Percentiles rank a stretch among this genome's conserved stretches.
phyloP scores from a whole-genome alignment of 2,888 invertebrate species.

The Agonopterix subpropinquella region DNA sequence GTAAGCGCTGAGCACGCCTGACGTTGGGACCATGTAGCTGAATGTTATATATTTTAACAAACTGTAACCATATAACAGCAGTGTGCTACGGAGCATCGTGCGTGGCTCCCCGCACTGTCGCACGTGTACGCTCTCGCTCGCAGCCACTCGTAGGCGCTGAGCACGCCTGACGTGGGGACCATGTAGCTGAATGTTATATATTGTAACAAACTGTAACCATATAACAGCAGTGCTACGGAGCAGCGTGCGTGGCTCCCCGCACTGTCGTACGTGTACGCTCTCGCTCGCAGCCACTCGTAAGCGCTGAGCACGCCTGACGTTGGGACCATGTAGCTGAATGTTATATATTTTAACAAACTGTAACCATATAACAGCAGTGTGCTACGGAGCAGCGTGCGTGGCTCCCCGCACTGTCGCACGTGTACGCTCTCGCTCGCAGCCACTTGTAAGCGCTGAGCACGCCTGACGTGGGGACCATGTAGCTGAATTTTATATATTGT shows the following conservation, averaged over 20 bases:
- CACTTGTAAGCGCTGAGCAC: constrained; percentile 62
- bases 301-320: constrained; percentile 66
- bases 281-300: constrained; percentile 63
- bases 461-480: constrained; percentile 78
- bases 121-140: constrained; percentile 44
- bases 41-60: no score
- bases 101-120: constrained; percentile 32
- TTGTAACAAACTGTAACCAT: constrained; percentile 20
- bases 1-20: constrained; percentile 57
- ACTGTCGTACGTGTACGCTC: constrained; percentile 28
- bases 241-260: constrained; percentile 54
- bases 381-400: constrained; percentile 60
- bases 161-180: constrained; percentile 75
- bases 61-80: constrained; percentile 51
- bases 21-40: constrained; percentile 78
- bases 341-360: no score
- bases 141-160: constrained; percentile 62
- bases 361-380: constrained; percentile 57
- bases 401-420: constrained; percentile 29
- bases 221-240: constrained; percentile 61
- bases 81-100: constrained; percentile 58
- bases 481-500: constrained; percentile 25
- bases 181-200: constrained; percentile 57
- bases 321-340: constrained; percentile 75
- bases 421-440: constrained; percentile 50